Base-by-base conservation (phyloP, 2,113 vertebrate genomes). In the Chiloscyllium plagiosum region DNA sequence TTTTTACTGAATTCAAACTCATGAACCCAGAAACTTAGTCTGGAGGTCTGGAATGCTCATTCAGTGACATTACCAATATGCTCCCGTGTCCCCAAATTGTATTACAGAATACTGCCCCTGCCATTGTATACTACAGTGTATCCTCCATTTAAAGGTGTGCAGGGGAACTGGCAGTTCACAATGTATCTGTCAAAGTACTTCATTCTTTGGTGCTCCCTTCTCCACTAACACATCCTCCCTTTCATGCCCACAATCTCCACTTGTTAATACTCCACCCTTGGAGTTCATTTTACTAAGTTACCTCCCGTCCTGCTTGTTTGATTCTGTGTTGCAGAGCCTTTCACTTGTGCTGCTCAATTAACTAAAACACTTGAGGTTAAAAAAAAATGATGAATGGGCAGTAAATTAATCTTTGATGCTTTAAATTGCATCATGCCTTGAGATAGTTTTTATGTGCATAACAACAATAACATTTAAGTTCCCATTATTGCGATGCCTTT, bases 351-450 rank as follows among this genome's bases (percentile, higher is more conserved):
- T 56, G 12, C 24, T 29, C 26, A 52, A 37, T 65, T 66, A 7
- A 92, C 65, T n/a, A 65, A 92, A 66, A 24, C 5, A 19, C 37
- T 37, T 93, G 17, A 19, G 15, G 10, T 47, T 61, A 61, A 20
- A n/a, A 66, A 19, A 89, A 93, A 66, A 68, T 37, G 89, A 66
- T 93, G n/a, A 93, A 19, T 0, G n/a, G 66, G 61, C 89, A 93
- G n/a, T 93, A 93, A 92, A 93, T 66, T 93, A 93, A 66, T 37
- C 89, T 93, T 66, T 66, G 33, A 22, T 66, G 56, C 8, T 22
- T n/a, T 92, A 93, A 66, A 22, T 93, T 42, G 61, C 89, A 68
- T 66, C n/a, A 93, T 93, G 15, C 29, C 37, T 93, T 92, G 56
- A 56, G 52, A 92, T 37, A 93, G 37, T 68, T 93, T 37, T 93